phyloP scores from a whole-genome alignment of 2,888 invertebrate genomes.

The Eulithis prunata region DNA sequence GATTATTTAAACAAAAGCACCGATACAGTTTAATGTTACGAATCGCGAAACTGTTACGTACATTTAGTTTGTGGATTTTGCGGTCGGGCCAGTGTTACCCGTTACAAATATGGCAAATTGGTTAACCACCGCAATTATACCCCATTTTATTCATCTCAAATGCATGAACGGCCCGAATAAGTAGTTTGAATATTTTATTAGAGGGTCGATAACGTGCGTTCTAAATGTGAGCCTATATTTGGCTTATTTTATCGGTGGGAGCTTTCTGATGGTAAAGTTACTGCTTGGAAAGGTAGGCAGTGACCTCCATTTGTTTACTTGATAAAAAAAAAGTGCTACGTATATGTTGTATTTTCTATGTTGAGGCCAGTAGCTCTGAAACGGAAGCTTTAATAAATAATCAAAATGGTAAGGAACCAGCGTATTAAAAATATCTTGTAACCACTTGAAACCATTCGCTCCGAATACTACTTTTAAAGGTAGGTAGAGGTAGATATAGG shows the following conservation, averaged over 20 bases:
- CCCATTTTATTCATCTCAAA: constrained; percentile 43
- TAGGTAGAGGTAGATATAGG: no score
- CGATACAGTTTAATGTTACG: constrained; percentile 34
- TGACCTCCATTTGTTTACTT: no score
- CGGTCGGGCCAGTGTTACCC: constrained; percentile 37
- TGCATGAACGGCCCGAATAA: constrained; percentile 38
- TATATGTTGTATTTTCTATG: no score
- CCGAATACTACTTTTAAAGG: no score
- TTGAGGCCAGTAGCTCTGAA: no score
- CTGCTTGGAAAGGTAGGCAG: not conserved
- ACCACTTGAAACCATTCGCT: no score
- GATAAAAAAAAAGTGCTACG: no score
- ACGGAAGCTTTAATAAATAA: no score
- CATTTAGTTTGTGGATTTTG: constrained; percentile 39
- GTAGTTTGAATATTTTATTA: constrained; percentile 44
- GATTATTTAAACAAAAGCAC: constrained; percentile 25
- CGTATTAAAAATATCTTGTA: no score
- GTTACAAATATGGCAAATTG: constrained; percentile 43
- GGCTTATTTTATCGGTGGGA: constrained; percentile 10
- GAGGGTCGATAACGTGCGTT: constrained; percentile 31
- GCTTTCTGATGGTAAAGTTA: constrained; percentile 4
- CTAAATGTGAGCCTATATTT: constrained; percentile 15
- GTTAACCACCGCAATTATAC: constrained; percentile 46
- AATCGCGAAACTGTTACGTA: constrained; percentile 32
- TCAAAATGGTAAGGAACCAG: no score